Conservation (phyloP, 2,113 vertebrate species). For the Microcebus jonahi region DNA sequence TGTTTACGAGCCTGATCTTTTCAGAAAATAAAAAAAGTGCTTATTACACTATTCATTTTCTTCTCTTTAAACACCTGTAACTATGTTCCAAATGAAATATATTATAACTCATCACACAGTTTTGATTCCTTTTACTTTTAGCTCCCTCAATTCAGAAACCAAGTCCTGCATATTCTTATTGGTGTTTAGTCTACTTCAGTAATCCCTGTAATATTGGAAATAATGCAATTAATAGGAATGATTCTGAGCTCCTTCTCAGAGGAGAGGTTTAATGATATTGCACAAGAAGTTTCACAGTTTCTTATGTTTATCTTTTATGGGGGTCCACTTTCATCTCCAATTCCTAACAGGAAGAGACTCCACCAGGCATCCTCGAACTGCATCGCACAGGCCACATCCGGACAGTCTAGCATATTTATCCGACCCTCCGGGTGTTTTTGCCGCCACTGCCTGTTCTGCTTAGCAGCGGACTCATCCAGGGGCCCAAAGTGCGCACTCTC, state of each 20-base stretch:
- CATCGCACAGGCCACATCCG: too few relatives aligned
- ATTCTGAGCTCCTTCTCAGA: neutral
- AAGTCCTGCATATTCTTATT: neutral
- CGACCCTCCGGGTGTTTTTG: too few relatives aligned
- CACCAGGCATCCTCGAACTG: too few relatives aligned
- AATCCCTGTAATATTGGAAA: conserved; percentile 40
- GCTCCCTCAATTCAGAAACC: conserved; percentile 7
- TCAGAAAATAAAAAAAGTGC: neutral
- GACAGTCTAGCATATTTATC: too few relatives aligned
- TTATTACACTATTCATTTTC: neutral
- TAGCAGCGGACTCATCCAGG: too few relatives aligned
- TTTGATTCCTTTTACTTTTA: conserved; percentile 23
- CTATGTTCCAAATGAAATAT: neutral
- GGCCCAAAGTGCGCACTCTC: too few relatives aligned
- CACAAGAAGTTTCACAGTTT: neutral
- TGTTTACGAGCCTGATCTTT: conserved; percentile 26
- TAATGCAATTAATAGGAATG: conserved; percentile 54
- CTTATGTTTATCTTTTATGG: neutral
- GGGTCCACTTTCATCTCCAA: conserved; percentile 22
- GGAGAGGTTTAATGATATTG: conserved; percentile 20
- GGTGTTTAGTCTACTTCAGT: neutral
- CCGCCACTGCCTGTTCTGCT: too few relatives aligned
- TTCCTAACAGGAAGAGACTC: conserved; percentile 60
- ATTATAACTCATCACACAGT: neutral
- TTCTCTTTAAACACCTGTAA: neutral